phyloP scores from a whole-genome alignment of 2,888 invertebrate species.

The Helicoverpa assulta region DNA sequence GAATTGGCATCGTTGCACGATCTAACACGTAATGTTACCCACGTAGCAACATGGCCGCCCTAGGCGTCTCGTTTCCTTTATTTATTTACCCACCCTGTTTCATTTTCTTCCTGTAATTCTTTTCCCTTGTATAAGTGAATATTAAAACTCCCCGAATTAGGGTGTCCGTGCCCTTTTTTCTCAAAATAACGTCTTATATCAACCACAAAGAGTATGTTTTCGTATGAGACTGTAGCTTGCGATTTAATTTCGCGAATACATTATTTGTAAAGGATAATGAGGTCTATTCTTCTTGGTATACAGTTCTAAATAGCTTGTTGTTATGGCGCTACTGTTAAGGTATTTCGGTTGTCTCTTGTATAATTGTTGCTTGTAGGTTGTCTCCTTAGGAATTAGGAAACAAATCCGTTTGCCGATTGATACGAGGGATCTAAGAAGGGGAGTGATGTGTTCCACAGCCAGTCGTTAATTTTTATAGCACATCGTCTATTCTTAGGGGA shows the following conservation, averaged over 20 bases:
- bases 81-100: constrained; percentile 87
- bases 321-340: constrained; percentile 37
- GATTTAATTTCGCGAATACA: constrained; percentile 75
- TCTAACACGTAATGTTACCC: constrained; percentile 85
- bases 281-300: constrained; percentile 65
- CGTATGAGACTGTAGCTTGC: constrained; percentile 48
- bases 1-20: constrained; percentile 81
- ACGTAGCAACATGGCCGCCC: constrained; percentile 73
- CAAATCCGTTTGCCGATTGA: constrained; percentile 88
- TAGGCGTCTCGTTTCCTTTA: constrained; percentile 73
- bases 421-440: constrained; percentile 72
- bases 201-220: constrained; percentile 68
- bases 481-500: constrained; percentile 69
- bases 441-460: constrained; percentile 68
- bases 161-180: constrained; percentile 62
- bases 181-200: constrained; percentile 65
- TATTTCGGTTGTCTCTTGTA: constrained; percentile 76
- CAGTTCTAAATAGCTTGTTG: constrained; percentile 66
- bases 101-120: constrained; percentile 89
- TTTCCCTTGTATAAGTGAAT: constrained; percentile 87
- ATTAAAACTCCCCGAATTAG: constrained; percentile 84
- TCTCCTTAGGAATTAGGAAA: constrained; percentile 87
- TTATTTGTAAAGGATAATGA: constrained; percentile 64
- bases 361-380: constrained; percentile 89
- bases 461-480: constrained; percentile 83